Percentiles rank a stretch among this genome's conserved stretches.
Evolutionary conservation across 2,888 invertebrate genomes (phyloP).

Genomic region (Cylloceria caligata): DNA sequence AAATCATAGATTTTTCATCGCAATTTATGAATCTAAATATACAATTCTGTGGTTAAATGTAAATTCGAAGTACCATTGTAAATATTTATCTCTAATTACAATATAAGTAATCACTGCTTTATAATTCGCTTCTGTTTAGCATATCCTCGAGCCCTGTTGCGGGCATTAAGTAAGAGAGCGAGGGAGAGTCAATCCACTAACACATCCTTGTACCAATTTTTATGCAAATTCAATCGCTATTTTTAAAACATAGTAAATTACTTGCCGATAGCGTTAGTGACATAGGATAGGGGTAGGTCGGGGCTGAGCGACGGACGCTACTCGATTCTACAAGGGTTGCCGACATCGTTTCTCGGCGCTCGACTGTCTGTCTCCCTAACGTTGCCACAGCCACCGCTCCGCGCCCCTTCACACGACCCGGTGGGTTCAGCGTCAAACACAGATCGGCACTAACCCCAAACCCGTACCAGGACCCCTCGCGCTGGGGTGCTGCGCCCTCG

Average conservation of each 20-base stretch:
- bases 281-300: conserved; percentile 65
- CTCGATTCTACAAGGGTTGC: conserved; percentile 63
- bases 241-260: conserved; percentile 51
- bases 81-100: no score
- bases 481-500: conserved; percentile 41
- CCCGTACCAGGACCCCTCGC: neutral
- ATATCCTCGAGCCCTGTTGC: neutral
- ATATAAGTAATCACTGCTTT: no score
- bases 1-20: no score
- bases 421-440: conserved; percentile 72
- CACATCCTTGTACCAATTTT: conserved; percentile 28
- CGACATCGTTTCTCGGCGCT: conserved; percentile 62
- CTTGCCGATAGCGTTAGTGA: conserved; percentile 27
- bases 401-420: neutral
- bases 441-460: conserved; percentile 78
- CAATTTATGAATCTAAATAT: no score
- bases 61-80: no score
- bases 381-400: conserved; percentile 43
- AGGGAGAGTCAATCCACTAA: neutral
- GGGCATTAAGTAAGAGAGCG: no score
- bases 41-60: no score
- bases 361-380: conserved; percentile 12
- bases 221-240: conserved; percentile 45
- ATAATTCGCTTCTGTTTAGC: no score
- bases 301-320: conserved; percentile 38